A percentile compares a stretch with the other conserved stretches of the same genome.
Evolutionary conservation across 2,113 vertebrate species (phyloP).

Genomic region (Jaculus jaculus): DNA sequence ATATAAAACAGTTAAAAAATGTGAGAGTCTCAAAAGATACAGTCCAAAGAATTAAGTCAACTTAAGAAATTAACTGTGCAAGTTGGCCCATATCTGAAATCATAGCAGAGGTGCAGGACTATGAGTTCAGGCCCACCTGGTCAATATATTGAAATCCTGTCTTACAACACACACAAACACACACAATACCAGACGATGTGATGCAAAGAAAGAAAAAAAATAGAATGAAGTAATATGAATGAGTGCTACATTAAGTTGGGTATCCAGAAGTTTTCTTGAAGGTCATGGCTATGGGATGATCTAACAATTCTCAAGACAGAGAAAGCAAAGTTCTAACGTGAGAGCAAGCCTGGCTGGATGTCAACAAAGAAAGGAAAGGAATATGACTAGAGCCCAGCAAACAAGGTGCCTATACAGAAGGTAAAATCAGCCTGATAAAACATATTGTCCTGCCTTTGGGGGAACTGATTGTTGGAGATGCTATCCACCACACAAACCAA

Average conservation of each 20-base stretch:
- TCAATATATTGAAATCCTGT: background rate
- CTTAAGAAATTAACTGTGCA: background rate
- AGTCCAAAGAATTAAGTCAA: background rate
- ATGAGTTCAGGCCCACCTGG: background rate
- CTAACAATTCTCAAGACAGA: background rate
- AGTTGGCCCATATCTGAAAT: background rate
- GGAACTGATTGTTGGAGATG: slow-evolving; percentile 27
- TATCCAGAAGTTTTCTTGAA: slow-evolving; percentile 19
- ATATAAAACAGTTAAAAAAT: background rate
- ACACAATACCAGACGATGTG: background rate
- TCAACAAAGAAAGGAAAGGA: slow-evolving; percentile 12
- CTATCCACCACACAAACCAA: background rate
- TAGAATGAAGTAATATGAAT: background rate
- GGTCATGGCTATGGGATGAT: background rate
- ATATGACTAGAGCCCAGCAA: background rate
- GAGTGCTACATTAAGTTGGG: background rate
- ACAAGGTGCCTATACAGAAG: background rate
- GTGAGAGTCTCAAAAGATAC: background rate
- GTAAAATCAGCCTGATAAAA: slow-evolving; percentile 42
- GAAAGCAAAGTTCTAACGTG: background rate
- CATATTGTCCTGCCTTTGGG: background rate
- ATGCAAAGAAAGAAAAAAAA: slow-evolving; percentile 42
- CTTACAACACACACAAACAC: background rate
- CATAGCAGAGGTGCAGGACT: background rate
- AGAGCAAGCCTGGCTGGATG: background rate